Evolutionary conservation across 2,797 vertebrate species (phyloP).

Genomic region (Macroramphosus scolopax): DNA sequence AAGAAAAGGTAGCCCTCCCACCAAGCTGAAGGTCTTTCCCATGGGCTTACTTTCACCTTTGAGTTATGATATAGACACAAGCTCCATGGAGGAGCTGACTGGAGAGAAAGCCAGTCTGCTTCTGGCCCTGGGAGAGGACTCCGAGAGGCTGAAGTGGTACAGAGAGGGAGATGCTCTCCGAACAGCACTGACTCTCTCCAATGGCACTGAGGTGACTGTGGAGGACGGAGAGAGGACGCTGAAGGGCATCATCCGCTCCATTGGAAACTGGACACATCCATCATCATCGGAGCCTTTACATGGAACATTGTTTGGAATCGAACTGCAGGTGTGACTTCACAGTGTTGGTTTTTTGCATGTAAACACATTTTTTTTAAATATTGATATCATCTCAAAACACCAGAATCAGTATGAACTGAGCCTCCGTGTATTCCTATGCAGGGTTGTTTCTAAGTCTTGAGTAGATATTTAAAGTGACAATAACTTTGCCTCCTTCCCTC

Average conservation of each 20-base stretch:
- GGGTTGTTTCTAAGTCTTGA: too few species aligned
- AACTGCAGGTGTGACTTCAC: conserved; percentile 77
- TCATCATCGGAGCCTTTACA: rapidly evolving
- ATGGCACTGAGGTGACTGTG: conserved; percentile 59
- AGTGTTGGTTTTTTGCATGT: too few species aligned
- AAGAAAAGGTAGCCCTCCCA: rapidly evolving
- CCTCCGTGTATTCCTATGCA: too few species aligned
- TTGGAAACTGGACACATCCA: conserved; percentile 51
- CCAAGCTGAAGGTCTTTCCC: conserved; percentile 34
- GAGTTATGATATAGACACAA: rapidly evolving
- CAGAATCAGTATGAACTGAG: too few species aligned
- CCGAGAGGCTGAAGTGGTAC: conserved; percentile 68
- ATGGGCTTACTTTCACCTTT: rapidly evolving
- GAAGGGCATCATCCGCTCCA: conserved; percentile 72
- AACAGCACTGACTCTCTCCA: conserved; percentile 43
- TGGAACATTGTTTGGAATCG: conserved; percentile 77
- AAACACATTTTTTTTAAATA: too few species aligned
- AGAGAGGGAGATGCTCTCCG: conserved; percentile 50
- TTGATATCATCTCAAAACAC: too few species aligned
- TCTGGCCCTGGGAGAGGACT: conserved; percentile 47
- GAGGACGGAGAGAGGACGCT: conserved; percentile 46
- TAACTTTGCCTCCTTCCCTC: not conserved
- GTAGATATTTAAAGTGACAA: not conserved
- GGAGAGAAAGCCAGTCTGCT: conserved; percentile 62
- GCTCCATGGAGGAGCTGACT: conserved; percentile 44